A percentile compares a stretch with the other conserved stretches of the same genome.
These are phyloP conservation scores for Gorsachius magnificus DNA, from an alignment of 2,797 vertebrate genomes.

Conservation along the genomic window DNA sequence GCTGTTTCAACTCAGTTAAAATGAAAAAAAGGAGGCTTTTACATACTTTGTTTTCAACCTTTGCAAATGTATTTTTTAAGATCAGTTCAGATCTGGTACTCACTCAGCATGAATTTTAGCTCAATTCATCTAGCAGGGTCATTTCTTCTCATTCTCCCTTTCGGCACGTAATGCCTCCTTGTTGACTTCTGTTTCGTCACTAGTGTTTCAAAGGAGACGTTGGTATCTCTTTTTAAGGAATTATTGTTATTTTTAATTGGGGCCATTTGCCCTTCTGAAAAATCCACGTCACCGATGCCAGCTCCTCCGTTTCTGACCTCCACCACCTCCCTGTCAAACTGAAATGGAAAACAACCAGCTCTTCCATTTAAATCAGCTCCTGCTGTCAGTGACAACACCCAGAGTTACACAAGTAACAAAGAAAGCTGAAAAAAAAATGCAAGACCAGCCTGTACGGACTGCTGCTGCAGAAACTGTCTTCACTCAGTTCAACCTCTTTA, in stretches of 20 bases:
- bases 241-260: constrained; percentile 49
- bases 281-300: neutral
- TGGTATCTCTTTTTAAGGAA: constrained; percentile 24
- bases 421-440: neutral
- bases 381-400: constrained; percentile 19
- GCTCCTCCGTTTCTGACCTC: constrained; percentile 15
- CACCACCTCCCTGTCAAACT: constrained; percentile 32
- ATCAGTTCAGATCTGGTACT: constrained; percentile 24
- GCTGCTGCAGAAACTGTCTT: neutral
- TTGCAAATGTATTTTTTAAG: constrained; percentile 3
- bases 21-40: neutral
- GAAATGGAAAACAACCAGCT: constrained; percentile 32
- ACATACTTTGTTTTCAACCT: neutral
- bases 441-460: neutral
- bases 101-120: constrained; percentile 3
- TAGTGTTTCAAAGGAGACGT: neutral
- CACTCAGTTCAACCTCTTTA: neutral
- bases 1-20: neutral
- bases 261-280: constrained; percentile 30
- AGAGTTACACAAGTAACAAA: constrained; percentile 14
- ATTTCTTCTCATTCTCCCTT: constrained; percentile 26
- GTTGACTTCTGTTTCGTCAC: neutral
- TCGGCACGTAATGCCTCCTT: neutral
- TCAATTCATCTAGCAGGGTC: neutral
- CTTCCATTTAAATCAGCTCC: constrained; percentile 47